Evolutionary conservation across 1,140 invertebrate genomes (phyloP).

Genomic region (Meloidogyne hapla): DNA sequence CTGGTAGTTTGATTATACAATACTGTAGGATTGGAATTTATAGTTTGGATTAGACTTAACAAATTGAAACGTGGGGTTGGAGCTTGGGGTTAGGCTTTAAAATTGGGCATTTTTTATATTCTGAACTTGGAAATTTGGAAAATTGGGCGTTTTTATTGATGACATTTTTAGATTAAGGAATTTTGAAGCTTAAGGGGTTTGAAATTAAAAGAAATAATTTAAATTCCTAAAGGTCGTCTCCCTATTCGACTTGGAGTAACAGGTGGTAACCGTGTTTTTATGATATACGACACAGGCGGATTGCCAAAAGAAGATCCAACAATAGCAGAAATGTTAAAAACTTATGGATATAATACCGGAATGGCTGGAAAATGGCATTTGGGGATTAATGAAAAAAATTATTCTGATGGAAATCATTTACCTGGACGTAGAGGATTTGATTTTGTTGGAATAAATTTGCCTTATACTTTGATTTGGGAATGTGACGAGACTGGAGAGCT

Average conservation of each 20-base stretch:
- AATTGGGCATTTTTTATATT: neutral
- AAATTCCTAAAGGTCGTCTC: slow-evolving; percentile 23
- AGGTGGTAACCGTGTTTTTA: slow-evolving; percentile 32
- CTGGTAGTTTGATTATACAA: slow-evolving; percentile 26
- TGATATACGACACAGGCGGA: slow-evolving; percentile 24
- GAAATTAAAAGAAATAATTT: neutral
- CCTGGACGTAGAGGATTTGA: slow-evolving; percentile 55
- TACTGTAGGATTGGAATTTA: too few relatives aligned
- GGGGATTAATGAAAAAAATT: slow-evolving; percentile 51
- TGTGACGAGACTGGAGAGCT: slow-evolving; percentile 27
- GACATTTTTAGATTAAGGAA: neutral
- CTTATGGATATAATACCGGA: slow-evolving; percentile 34
- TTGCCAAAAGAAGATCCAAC: slow-evolving; percentile 39
- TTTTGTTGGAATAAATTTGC: slow-evolving; percentile 55
- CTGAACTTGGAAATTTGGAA: neutral
- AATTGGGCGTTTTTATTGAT: neutral
- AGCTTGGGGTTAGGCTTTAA: too few relatives aligned
- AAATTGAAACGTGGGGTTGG: neutral
- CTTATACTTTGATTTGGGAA: slow-evolving; percentile 36
- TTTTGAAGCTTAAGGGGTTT: neutral
- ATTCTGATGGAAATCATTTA: slow-evolving; percentile 47
- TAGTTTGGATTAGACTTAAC: too few relatives aligned
- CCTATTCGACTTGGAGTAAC: slow-evolving; percentile 32
- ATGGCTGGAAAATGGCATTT: slow-evolving; percentile 52
- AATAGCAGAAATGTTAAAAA: slow-evolving; percentile 43